A percentile compares a stretch with the other conserved stretches of the same genome.
These are phyloP conservation scores for Penaeus vannamei DNA, from an alignment of 1,140 invertebrate species.

Conservation along the genomic window DNA sequence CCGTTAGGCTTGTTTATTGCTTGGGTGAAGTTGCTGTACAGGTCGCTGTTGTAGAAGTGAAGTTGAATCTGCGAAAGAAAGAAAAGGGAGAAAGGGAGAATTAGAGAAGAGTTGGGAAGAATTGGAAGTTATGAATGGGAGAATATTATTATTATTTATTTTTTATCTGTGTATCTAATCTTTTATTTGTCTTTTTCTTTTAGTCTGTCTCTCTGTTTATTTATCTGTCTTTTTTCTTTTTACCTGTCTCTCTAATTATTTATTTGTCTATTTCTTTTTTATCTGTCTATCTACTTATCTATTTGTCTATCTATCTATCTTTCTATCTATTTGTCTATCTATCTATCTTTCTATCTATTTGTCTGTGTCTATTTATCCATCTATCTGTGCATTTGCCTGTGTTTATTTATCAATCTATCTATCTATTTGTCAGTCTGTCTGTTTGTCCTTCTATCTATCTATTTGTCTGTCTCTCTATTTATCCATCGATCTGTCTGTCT, in stretches of 20 bases:
- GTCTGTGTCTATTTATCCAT: too few species aligned
- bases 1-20: constrained; percentile 96
- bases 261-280: background rate
- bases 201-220: background rate
- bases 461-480: too few species aligned
- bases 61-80: constrained; percentile 85
- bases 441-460: too few species aligned
- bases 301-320: constrained; percentile 21
- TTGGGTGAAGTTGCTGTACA: constrained; percentile 97
- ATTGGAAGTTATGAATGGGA: background rate
- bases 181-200: background rate
- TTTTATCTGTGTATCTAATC: background rate
- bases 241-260: background rate
- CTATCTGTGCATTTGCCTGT: too few species aligned
- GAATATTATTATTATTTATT: background rate
- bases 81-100: background rate
- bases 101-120: background rate
- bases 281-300: background rate
- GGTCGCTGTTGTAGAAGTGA: constrained; percentile 95
- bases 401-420: too few species aligned
- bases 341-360: background rate
- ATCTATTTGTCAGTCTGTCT: too few species aligned
- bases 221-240: constrained; percentile 16
- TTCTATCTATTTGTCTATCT: constrained; percentile 1
- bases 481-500: too few species aligned